Evolutionary conservation across 2,797 vertebrate species (phyloP).

Genomic region (Anolis apletophallus): DNA sequence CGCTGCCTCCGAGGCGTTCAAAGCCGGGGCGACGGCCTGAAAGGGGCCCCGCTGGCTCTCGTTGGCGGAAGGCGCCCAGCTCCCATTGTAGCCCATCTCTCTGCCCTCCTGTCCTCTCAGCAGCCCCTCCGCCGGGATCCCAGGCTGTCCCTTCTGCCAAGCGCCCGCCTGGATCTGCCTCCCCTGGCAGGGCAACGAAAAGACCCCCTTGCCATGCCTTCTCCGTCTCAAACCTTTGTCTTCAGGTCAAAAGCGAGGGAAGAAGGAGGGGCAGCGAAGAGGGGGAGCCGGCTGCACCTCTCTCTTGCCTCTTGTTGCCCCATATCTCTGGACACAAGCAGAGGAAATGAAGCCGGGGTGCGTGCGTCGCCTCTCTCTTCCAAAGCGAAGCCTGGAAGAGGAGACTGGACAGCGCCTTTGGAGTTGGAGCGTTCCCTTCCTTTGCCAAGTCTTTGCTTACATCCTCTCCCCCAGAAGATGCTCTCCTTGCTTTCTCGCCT

Average conservation of each 20-base stretch:
- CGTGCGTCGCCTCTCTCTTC: rapidly evolving
- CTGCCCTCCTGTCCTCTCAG: neutral
- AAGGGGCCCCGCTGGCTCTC: constrained; percentile 76
- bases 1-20: constrained; percentile 81
- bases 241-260: neutral
- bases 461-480: neutral
- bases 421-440: rapidly evolving
- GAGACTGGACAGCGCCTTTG: neutral
- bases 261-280: neutral
- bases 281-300: neutral
- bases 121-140: neutral
- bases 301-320: neutral
- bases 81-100: constrained; percentile 75
- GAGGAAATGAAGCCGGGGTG: rapidly evolving
- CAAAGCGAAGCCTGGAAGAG: rapidly evolving
- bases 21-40: constrained; percentile 72
- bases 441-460: neutral
- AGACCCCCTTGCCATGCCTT: constrained; percentile 36
- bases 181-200: constrained; percentile 5
- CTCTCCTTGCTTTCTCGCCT: rapidly evolving
- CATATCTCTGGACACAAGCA: neutral
- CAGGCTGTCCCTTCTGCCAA: neutral
- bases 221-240: neutral
- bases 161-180: neutral
- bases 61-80: constrained; percentile 76